These are phyloP conservation scores for Limnephilus marmoratus DNA, from an alignment of 2,888 invertebrate species.

Conservation along the genomic window DNA sequence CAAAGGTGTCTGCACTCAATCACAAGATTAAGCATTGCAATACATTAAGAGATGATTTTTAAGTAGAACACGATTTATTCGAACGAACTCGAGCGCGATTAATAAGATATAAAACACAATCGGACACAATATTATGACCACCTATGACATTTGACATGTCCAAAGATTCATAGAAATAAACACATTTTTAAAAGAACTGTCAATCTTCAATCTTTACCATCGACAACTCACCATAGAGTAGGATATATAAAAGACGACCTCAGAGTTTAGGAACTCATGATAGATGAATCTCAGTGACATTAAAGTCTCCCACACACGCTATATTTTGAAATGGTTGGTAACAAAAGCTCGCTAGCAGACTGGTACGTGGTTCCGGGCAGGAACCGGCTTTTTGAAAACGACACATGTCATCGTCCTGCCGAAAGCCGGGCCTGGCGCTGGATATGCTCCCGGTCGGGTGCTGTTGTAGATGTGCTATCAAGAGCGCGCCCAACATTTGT, in stretches of 20 bases:
- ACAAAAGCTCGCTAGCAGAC: background rate
- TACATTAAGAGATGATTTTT: background rate
- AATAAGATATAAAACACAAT: background rate
- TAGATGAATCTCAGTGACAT: background rate
- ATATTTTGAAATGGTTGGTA: background rate
- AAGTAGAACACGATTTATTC: background rate
- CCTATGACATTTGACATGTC: constrained; percentile 41
- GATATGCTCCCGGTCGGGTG: too few relatives aligned
- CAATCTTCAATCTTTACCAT: background rate
- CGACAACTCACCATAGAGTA: background rate
- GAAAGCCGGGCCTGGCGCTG: too few relatives aligned
- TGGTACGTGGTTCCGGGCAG: too few relatives aligned
- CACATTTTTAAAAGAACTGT: background rate
- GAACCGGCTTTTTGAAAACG: too few relatives aligned
- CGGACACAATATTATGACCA: constrained; percentile 16
- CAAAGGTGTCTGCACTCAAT: background rate
- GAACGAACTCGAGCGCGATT: background rate
- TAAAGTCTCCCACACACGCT: background rate
- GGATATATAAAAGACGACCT: too few relatives aligned
- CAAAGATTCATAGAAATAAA: background rate
- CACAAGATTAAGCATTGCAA: background rate
- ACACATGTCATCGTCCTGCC: too few relatives aligned
- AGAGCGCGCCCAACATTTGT: too few relatives aligned
- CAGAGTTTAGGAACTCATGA: background rate
- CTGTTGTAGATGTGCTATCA: too few relatives aligned